Evolutionary conservation across 2,797 vertebrate genomes (phyloP), one percentile per base, ranked within the genome.

Genomic region (Sparus aurata): DNA sequence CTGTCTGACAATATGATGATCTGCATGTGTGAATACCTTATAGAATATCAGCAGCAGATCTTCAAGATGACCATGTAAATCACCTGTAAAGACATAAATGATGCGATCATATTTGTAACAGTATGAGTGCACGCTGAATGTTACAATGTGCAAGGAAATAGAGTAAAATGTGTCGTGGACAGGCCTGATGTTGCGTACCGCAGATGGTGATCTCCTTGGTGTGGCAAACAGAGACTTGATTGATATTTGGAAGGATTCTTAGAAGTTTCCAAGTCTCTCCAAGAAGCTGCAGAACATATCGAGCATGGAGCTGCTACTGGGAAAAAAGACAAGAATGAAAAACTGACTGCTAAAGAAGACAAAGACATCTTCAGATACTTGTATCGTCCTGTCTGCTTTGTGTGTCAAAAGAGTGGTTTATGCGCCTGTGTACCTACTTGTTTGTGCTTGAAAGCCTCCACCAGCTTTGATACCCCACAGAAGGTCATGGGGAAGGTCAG

Each of bases 1-100:
- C 0, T 5, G 5, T 63, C 15, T 61, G 58, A 75, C 25, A 20
- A 34, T 46, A 5, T 55, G 38, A 34, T n/a, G 9, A 49, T 20
- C 43, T 73, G 2, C 5, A 20, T 38, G 13, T 27, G 62, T 47
- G 13, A 58, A 43, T 85, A 99, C 97, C 96, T 99, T 99, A 82
- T 99, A 96, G 91, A 99, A 99, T 89, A 99, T 96, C 87, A 98
- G 85, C 83, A 99, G 95, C 85, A 99, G 94, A 86, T 99, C 98
- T 85, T 97, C 97, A 76, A 99, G 91, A 50, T 98, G 97, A 22
- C 98, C 97, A 0, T 99, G 97, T 83, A 99, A 88, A 85, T 99
- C 97, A 87, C 98, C 98, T 99, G 85, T 59, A 0, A 84, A 82
- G 71, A 20, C 61, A 67, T 2, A 49, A 50, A 75, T 3, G 3